Conservation (phyloP, 2,888 invertebrate species). For the Clepsis dumicolana region DNA sequence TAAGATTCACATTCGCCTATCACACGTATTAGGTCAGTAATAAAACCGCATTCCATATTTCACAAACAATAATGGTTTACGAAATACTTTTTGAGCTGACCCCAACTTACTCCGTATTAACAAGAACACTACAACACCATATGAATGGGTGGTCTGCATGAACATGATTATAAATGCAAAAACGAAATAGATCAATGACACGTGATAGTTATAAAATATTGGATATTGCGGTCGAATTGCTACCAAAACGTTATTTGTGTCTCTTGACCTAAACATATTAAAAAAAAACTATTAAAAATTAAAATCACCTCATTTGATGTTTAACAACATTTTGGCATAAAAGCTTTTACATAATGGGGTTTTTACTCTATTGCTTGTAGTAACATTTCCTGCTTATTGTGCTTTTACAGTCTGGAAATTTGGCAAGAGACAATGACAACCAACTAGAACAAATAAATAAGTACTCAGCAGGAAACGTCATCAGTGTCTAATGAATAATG, state of each 20-base stretch:
- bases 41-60: neutral
- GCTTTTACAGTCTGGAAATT: conserved; percentile 3
- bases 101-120: neutral
- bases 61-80: neutral
- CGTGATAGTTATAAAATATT: conserved; percentile 14
- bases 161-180: conserved; percentile 39
- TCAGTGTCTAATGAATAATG: too few relatives aligned
- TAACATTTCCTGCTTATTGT: neutral
- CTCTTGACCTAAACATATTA: neutral
- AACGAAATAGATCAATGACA: conserved; percentile 36
- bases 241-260: neutral
- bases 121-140: conserved; percentile 15
- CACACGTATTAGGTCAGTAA: conserved; percentile 4
- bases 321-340: neutral
- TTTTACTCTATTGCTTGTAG: neutral
- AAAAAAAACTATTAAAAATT: neutral
- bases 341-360: neutral
- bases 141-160: conserved; percentile 12
- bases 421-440: conserved; percentile 27
- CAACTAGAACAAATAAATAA: conserved; percentile 5
- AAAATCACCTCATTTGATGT: neutral
- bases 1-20: conserved; percentile 35
- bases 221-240: neutral
- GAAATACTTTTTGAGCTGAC: conserved; percentile 4
- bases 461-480: conserved; percentile 10